phyloP scores from a whole-genome alignment of 2,888 invertebrate genomes.

The Meiosimyza decipiens region DNA sequence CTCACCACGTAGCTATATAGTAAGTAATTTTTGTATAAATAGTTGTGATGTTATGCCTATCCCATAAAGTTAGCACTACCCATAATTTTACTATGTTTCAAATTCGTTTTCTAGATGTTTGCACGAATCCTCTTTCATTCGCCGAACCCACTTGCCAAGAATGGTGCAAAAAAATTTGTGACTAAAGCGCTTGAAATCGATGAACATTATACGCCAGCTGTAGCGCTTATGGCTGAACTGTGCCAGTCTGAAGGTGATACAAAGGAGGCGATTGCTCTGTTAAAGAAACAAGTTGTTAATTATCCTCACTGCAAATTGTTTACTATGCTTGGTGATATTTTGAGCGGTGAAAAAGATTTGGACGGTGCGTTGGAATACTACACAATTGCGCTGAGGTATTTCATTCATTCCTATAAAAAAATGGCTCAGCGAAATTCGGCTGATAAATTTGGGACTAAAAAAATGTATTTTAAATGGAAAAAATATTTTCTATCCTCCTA shows the following conservation, averaged over 20 bases:
- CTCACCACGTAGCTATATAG: conserved; percentile 78
- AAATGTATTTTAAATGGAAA: too few species aligned
- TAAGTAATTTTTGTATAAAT: conserved; percentile 60
- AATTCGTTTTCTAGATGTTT: conserved; percentile 71
- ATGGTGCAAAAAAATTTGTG: conserved; percentile 75
- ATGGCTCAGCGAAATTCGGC: too few species aligned
- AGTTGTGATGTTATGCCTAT: neutral
- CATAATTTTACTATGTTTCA: neutral
- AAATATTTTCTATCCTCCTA: too few species aligned
- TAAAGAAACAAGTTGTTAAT: conserved; percentile 72
- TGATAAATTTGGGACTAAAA: neutral
- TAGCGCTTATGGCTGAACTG: conserved; percentile 78
- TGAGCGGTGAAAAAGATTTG: conserved; percentile 58
- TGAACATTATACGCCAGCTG: conserved; percentile 77
- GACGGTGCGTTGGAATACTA: conserved; percentile 63
- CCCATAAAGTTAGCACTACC: neutral
- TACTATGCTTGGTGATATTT: conserved; percentile 61
- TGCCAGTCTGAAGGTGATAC: conserved; percentile 74
- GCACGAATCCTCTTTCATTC: conserved; percentile 74
- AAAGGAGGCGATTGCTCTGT: conserved; percentile 75
- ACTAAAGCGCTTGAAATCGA: conserved; percentile 80
- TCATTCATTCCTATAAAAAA: neutral
- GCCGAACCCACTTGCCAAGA: conserved; percentile 70
- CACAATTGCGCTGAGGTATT: conserved; percentile 60
- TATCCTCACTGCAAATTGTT: conserved; percentile 62